These are phyloP conservation scores for Thunnus albacares DNA, from an alignment of 2,797 vertebrate genomes.

Conservation along the genomic window DNA sequence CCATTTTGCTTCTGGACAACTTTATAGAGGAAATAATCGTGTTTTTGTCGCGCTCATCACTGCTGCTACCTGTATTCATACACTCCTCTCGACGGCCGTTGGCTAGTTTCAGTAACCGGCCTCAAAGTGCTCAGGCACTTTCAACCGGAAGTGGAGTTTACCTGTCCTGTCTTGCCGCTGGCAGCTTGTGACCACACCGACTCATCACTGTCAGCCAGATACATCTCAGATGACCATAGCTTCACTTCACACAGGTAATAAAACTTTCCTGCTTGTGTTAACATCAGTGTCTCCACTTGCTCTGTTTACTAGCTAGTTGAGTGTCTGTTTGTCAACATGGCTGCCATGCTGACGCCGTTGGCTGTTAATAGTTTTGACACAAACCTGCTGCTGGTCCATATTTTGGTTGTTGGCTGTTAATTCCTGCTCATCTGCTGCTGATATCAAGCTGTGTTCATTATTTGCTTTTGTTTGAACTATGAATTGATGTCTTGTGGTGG, in stretches of 20 bases:
- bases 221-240: not conserved
- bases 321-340: not conserved
- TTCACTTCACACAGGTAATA: constrained; percentile 1
- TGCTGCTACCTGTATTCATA: too few relatives aligned
- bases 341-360: not conserved
- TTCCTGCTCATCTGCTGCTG: not conserved
- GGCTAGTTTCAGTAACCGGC: not conserved
- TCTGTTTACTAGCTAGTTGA: not conserved
- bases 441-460: not conserved
- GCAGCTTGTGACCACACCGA: not conserved
- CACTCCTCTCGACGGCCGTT: not conserved
- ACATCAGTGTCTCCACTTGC: not conserved
- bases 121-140: not conserved
- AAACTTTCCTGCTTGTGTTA: too few relatives aligned
- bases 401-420: not conserved
- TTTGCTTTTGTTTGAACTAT: not conserved
- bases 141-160: not conserved
- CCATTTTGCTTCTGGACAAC: not conserved
- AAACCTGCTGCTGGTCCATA: not conserved
- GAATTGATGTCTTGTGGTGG: not conserved
- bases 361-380: not conserved
- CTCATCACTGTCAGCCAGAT: not conserved
- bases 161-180: not conserved
- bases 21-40: too few relatives aligned
- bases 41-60: not conserved